phyloP scores from a whole-genome alignment of 2,888 invertebrate species.

The Zonitis immaculata region DNA sequence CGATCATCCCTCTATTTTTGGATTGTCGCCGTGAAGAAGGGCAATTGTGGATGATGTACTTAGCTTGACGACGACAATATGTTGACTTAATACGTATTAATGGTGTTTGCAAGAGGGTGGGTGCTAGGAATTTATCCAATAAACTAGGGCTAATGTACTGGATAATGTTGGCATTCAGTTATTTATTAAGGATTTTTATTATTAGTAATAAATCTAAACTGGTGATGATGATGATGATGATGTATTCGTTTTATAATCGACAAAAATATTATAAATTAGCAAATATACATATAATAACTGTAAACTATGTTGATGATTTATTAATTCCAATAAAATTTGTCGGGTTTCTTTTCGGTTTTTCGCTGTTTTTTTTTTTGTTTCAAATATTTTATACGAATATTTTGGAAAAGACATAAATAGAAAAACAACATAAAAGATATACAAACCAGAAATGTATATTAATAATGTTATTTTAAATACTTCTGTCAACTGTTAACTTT shows the following conservation, averaged over 20 bases:
- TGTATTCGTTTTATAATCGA: background rate
- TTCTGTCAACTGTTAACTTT: slow-evolving; percentile 41
- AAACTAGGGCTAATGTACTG: slow-evolving; percentile 24
- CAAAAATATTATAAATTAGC: background rate
- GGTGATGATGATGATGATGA: background rate
- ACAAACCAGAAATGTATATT: slow-evolving; percentile 40
- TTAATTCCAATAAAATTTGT: background rate
- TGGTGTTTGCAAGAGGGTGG: slow-evolving; percentile 28
- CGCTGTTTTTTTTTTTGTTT: too few relatives aligned
- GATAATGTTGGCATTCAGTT: slow-evolving; percentile 17
- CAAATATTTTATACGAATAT: too few relatives aligned
- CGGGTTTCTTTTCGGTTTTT: too few relatives aligned
- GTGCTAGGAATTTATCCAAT: slow-evolving; percentile 29
- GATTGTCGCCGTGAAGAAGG: background rate
- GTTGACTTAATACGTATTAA: slow-evolving; percentile 48
- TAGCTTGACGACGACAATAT: slow-evolving; percentile 33
- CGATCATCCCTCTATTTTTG: background rate
- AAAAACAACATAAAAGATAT: slow-evolving; percentile 28
- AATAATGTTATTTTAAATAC: slow-evolving; percentile 42
- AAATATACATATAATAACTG: background rate
- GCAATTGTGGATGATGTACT: background rate
- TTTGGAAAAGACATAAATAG: too few relatives aligned
- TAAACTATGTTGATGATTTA: background rate
- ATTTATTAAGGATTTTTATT: slow-evolving; percentile 25
- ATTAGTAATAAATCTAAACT: slow-evolving; percentile 21